A percentile compares a stretch with the other conserved stretches of the same genome.
phyloP scores from a whole-genome alignment of 1,140 invertebrate species.

The Heliconius eleuchia region DNA sequence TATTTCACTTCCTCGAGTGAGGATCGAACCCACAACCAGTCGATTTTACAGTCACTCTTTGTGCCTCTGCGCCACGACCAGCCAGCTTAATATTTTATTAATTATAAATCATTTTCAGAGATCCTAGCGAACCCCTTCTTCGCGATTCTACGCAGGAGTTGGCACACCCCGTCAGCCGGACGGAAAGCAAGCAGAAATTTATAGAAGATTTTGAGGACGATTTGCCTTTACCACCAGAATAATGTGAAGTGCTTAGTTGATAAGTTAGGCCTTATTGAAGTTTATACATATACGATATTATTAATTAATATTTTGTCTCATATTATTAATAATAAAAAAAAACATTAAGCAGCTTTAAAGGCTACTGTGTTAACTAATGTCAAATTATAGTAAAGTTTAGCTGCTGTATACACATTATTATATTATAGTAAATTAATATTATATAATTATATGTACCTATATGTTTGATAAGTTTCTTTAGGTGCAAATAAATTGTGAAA shows the following conservation, averaged over 20 bases:
- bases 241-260: background rate
- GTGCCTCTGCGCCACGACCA: too few species aligned
- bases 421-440: background rate
- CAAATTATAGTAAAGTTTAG: background rate
- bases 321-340: too few species aligned
- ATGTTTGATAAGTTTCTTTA: background rate
- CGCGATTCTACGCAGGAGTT: conserved; percentile 49
- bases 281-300: background rate
- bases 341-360: too few species aligned
- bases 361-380: background rate
- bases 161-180: conserved; percentile 41
- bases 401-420: too few species aligned
- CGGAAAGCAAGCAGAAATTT: conserved; percentile 52
- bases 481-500: background rate
- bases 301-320: too few species aligned
- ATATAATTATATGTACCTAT: too few species aligned
- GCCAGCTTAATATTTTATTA: background rate
- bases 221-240: conserved; percentile 68
- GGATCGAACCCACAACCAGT: too few species aligned
- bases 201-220: conserved; percentile 65
- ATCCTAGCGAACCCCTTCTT: conserved; percentile 32
- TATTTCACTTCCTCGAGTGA: too few species aligned
- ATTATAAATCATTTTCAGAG: conserved; percentile 38
- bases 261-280: background rate
- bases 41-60: too few species aligned